phyloP scores from a whole-genome alignment of 2,797 vertebrate species.

The Coregonus sp. region DNA sequence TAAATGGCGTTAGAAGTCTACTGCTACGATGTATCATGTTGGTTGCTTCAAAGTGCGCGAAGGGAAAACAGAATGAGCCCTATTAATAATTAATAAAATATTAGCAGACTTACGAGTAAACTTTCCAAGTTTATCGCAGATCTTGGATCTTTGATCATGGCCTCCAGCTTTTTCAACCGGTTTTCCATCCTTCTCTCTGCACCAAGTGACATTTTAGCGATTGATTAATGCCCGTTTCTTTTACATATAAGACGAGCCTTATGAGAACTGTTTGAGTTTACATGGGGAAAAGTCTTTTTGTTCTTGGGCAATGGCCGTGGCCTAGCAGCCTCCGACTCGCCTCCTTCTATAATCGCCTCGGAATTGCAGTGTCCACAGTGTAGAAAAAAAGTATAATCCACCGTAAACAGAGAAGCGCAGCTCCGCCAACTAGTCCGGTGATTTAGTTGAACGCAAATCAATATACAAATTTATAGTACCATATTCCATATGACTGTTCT shows the following conservation, averaged over 20 bases:
- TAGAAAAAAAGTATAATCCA: conserved; percentile 58
- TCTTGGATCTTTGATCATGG: conserved; percentile 77
- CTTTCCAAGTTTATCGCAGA: conserved; percentile 82
- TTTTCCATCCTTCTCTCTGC: conserved; percentile 81
- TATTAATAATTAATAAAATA: conserved; percentile 59
- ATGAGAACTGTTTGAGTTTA: conserved; percentile 45
- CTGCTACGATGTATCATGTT: not conserved
- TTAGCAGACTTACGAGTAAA: conserved; percentile 78
- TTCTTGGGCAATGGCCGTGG: conserved; percentile 70
- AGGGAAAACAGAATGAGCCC: conserved; percentile 30
- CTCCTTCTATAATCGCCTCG: conserved; percentile 66
- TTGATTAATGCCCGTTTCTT: conserved; percentile 20
- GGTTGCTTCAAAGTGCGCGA: not conserved
- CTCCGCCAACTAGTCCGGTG: conserved; percentile 22
- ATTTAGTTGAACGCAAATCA: conserved; percentile 1
- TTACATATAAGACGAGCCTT: conserved; percentile 25
- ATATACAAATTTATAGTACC: conserved; percentile 36
- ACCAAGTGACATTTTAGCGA: conserved; percentile 73
- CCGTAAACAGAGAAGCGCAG: conserved; percentile 12
- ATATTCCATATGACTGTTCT: conserved; percentile 35
- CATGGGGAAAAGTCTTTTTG: conserved; percentile 64
- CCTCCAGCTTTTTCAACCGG: conserved; percentile 79
- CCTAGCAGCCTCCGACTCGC: conserved; percentile 67
- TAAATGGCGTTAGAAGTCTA: not conserved
- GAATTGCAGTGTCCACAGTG: conserved; percentile 62